Evolutionary conservation across 1,140 invertebrate species (phyloP).

Genomic region (Heliconius hermathena): DNA sequence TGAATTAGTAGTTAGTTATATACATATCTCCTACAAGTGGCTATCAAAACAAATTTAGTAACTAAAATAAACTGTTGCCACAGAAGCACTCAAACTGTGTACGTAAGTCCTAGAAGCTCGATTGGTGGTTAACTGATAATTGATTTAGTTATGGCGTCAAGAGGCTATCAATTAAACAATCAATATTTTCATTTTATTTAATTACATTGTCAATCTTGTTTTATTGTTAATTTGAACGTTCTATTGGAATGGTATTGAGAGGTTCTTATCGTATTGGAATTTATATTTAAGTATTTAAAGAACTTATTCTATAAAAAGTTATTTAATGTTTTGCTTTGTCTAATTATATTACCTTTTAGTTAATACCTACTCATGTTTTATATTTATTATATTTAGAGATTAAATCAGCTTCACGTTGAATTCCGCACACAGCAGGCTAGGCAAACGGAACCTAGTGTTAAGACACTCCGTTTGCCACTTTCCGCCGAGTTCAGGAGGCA

Average conservation of each 20-base stretch:
- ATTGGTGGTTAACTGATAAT: not conserved
- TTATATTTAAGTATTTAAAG: not conserved
- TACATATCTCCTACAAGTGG: not conserved
- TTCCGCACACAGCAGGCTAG: too few species aligned
- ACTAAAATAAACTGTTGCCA: not conserved
- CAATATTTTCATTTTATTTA: not conserved
- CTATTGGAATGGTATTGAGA: not conserved
- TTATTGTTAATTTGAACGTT: not conserved
- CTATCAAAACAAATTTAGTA: slow-evolving; percentile 4
- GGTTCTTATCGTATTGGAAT: not conserved
- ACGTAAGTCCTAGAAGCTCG: slow-evolving; percentile 6
- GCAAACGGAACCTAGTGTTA: too few species aligned
- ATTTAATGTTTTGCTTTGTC: not conserved
- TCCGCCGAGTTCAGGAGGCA: too few species aligned
- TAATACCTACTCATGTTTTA: too few species aligned
- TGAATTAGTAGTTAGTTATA: not conserved
- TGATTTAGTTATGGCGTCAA: not conserved
- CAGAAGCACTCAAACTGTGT: slow-evolving; percentile 5
- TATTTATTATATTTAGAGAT: too few species aligned
- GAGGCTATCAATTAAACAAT: slow-evolving; percentile 1
- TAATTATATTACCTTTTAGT: not conserved
- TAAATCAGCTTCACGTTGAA: too few species aligned
- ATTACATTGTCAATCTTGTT: not conserved
- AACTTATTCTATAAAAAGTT: not conserved
- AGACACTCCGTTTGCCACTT: too few species aligned